phyloP scores from a whole-genome alignment of 2,888 invertebrate genomes.

The Cephus spinipes region DNA sequence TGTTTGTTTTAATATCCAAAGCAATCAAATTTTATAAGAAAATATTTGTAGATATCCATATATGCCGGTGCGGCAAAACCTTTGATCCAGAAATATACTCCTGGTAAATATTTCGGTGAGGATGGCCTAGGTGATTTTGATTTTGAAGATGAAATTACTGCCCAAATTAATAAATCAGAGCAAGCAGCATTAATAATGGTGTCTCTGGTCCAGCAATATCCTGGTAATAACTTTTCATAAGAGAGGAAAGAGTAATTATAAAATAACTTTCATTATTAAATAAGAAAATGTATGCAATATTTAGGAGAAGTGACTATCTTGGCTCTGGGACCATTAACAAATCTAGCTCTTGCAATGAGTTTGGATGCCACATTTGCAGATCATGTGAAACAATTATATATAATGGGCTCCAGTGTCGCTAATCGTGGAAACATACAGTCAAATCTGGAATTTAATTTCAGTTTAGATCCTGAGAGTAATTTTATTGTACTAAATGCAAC shows the following conservation, averaged over 20 bases:
- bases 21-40: not conserved
- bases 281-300: constrained; percentile 22
- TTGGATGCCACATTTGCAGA: constrained; percentile 58
- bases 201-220: constrained; percentile 56
- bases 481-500: constrained; percentile 67
- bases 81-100: constrained; percentile 47
- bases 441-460: constrained; percentile 72
- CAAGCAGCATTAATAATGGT: constrained; percentile 66
- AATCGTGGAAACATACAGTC: constrained; percentile 59
- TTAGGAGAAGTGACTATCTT: constrained; percentile 61
- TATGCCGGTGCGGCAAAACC: constrained; percentile 63
- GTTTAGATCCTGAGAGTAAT: constrained; percentile 72
- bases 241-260: not conserved
- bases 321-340: constrained; percentile 70
- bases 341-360: constrained; percentile 69
- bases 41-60: constrained; percentile 66
- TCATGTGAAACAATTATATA: constrained; percentile 52
- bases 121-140: constrained; percentile 70
- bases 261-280: not conserved
- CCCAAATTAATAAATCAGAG: constrained; percentile 53
- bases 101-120: constrained; percentile 58
- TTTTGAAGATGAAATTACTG: constrained; percentile 57
- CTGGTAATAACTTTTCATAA: constrained; percentile 40
- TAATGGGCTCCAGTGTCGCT: constrained; percentile 60
- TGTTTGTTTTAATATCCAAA: not conserved